Percentiles rank a stretch among this genome's conserved stretches.
These are phyloP conservation scores for Marisa cornuarietis DNA, from an alignment of 1,140 invertebrate genomes.

Conservation along the genomic window DNA sequence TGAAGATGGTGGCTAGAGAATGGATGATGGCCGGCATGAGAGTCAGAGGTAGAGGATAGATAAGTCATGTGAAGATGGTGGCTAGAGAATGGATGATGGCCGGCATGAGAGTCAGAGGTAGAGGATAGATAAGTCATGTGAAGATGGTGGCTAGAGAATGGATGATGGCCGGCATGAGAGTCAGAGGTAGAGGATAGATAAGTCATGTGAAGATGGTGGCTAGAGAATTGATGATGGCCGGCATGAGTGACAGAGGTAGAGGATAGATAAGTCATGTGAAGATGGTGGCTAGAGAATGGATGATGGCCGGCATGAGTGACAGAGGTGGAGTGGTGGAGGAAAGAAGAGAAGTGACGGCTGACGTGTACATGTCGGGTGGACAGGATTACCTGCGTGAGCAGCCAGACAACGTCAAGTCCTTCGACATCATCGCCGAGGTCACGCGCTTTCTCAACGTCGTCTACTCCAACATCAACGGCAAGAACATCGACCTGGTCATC, in stretches of 20 bases:
- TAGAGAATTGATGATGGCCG: neutral
- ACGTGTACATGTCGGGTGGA: neutral
- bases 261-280: neutral
- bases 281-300: neutral
- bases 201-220: neutral
- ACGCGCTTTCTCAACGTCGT: constrained; percentile 63
- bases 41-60: too few species aligned
- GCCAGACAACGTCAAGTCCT: constrained; percentile 66
- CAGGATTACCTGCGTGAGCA: constrained; percentile 66
- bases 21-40: too few species aligned
- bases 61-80: too few species aligned
- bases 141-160: neutral
- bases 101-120: too few species aligned
- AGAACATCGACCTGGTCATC: constrained; percentile 64
- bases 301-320: neutral
- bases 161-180: neutral
- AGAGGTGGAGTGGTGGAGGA: neutral
- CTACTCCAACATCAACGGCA: constrained; percentile 64
- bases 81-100: too few species aligned
- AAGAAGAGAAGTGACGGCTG: neutral
- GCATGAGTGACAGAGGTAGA: neutral
- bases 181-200: neutral
- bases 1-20: too few species aligned
- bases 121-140: too few species aligned
- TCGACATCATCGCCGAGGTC: constrained; percentile 66